Base-by-base conservation (phyloP, 2,888 invertebrate genomes). In the Mesorhabditis sp. region DNA sequence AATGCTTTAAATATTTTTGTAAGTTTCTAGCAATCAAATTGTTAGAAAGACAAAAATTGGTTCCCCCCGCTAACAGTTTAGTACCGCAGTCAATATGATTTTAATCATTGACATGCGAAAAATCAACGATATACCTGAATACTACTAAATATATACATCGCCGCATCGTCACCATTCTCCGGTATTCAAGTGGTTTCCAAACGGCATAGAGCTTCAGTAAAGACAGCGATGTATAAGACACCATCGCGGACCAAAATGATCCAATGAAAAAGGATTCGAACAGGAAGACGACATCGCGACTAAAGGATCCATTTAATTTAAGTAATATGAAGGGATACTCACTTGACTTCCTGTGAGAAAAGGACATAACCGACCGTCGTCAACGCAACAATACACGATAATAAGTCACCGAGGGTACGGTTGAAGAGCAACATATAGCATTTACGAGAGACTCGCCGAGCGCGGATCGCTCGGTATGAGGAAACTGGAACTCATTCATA, bases 351-450 rank as follows among this genome's bases (percentile, higher is more conserved):
- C 61, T 75, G 78, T 61, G 74, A 74, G 13, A 71, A 68, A 10
- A 82, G 66, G 44, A 80, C 78, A 66, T 84, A 85, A 13, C 45
- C 67, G 71, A 76, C 74, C 2, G 72, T 72, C 10, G 76, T 69
- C 13, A 82, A 63, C 4, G 81, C 80, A 4, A 76, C 72, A 10
- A 74, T 44, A 70, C 82, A 82, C 5, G 82, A 77, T 58, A 82
- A 74, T 4, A 83, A 45, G 67, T 84, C 84, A 44, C 84, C 84
- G 64, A 83, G 72, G 43, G 84, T 76, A 43, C 84, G 79, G 70
- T 84, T 84, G 67, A 84, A 67, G 43, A 84, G 76, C 42, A 84
- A 73, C 66, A 83, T 81, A 72, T 85, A 83, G 68, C 82, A 83
- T 74, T 85, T 84, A 28, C 82, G 72, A 66, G 73, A 77, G 45